Evolutionary conservation across 2,797 vertebrate genomes (phyloP), one percentile per base, ranked within the genome.

Genomic region (Simalia tracyae): DNA sequence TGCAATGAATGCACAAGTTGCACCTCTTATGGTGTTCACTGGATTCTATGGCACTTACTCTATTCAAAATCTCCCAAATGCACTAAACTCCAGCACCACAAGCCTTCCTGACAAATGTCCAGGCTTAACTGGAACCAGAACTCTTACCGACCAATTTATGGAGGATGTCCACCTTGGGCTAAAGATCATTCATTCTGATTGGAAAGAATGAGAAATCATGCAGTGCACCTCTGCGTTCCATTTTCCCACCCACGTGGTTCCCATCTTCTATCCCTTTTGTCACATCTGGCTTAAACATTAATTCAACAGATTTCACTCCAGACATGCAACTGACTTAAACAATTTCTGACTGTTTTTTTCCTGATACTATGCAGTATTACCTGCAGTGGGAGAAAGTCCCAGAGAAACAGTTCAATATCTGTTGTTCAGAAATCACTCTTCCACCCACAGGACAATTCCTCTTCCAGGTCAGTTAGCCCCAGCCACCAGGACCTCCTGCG

Each of bases 21-120:
- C 50, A 54, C 50, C 50, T 95, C 84, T 96, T 91, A 42, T 95
- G 72, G 96, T 31, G 0, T 93, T 94, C 97, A 97, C 95, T 10
- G 96, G 94, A 97, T 97, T 97, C 96, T 96, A 96, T 97, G 94
- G 92, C 95, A 95, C 95, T 14, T 63, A 22, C 91, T 95, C 96
- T 89, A 91, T 95, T 96, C 84, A 94, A 93, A 92, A 95, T 91
- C n/a, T 54, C 50, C 50, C 50, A 54, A 54, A 54, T 54, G 50
- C 6, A 7, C 50, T 54, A 54, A 54, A 54, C 50, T 50, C 50
- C 50, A 50, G 50, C 50, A 54, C 8, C 50, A 54, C 50, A 54
- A 54, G 6, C 7, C 50, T 54, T 54, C 7, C 50, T 7, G 50
- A 54, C 50, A 54, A 54, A 54, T 9, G 50, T 5, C 50, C 50